Conservation (phyloP, 1,140 invertebrate genomes). For the Drosophila santomea region DNA sequence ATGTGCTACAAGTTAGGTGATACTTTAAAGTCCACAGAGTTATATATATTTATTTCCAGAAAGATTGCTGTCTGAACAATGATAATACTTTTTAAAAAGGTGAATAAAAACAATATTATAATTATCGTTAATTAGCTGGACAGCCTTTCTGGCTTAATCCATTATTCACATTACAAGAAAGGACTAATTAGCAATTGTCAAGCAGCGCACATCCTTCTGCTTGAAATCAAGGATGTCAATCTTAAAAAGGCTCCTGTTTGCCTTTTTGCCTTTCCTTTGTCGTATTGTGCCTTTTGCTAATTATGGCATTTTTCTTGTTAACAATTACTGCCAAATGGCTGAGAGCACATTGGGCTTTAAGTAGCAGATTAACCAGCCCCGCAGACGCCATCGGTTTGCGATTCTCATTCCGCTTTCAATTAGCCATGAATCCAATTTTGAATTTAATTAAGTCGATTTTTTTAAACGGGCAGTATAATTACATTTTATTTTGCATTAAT, state of each 20-base stretch:
- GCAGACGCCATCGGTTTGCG: constrained; percentile 4
- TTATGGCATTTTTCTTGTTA: constrained; percentile 60
- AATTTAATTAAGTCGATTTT: constrained; percentile 65
- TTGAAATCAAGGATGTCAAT: background rate
- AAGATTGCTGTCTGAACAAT: background rate
- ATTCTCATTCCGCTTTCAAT: constrained; percentile 21
- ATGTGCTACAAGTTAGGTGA: too few species aligned
- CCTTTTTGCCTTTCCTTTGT: constrained; percentile 22
- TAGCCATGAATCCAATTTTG: constrained; percentile 41
- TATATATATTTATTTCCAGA: background rate
- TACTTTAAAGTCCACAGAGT: too few species aligned
- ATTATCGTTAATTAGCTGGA: too few species aligned
- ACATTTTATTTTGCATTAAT: constrained; percentile 72
- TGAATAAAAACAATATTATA: too few species aligned
- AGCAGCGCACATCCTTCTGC: too few species aligned
- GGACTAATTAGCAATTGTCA: too few species aligned
- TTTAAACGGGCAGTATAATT: constrained; percentile 72
- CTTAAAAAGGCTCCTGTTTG: background rate
- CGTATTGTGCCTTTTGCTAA: constrained; percentile 40
- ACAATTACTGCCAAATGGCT: constrained; percentile 78
- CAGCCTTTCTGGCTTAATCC: too few species aligned
- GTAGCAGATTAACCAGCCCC: constrained; percentile 45
- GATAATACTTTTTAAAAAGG: too few species aligned
- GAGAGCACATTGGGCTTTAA: constrained; percentile 65
- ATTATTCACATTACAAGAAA: too few species aligned